These are phyloP conservation scores for Clupea harengus DNA, from an alignment of 2,113 vertebrate species.

Conservation along the genomic window DNA sequence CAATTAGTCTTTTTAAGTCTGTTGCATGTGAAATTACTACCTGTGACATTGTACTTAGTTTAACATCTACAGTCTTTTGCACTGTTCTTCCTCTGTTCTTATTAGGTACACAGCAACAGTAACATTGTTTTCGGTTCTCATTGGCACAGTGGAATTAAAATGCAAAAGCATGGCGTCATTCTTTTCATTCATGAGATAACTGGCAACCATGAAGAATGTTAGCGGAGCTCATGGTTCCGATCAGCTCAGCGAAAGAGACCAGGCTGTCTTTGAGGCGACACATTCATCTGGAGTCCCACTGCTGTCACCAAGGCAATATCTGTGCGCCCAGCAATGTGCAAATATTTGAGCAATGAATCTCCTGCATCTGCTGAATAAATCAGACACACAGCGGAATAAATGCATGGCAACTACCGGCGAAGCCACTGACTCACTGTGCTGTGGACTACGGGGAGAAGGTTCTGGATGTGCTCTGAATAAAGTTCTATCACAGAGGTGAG, in stretches of 20 bases:
- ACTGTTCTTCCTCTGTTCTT: background rate
- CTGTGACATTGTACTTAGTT: background rate
- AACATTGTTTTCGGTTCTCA: background rate
- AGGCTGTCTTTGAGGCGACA: background rate
- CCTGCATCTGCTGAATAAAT: conserved; percentile 38
- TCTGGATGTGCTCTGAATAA: background rate
- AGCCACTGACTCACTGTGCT: background rate
- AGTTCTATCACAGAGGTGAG: background rate
- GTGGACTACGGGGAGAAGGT: background rate
- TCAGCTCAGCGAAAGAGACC: background rate
- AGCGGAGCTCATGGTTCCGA: conserved; percentile 13
- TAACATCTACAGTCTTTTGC: too few species aligned
- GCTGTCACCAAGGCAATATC: conserved; percentile 28
- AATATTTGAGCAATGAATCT: conserved; percentile 48
- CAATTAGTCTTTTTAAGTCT: background rate
- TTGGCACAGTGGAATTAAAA: background rate
- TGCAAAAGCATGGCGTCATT: background rate
- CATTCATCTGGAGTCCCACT: background rate
- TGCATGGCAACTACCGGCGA: conserved; percentile 20
- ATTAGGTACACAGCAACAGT: background rate
- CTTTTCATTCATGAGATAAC: background rate
- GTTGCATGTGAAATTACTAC: too few species aligned
- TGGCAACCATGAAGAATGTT: background rate
- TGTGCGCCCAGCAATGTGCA: conserved; percentile 36
- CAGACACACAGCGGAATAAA: conserved; percentile 36